Evolutionary conservation across 2,113 vertebrate genomes (phyloP).

Genomic region (Corythornis cristatus): DNA sequence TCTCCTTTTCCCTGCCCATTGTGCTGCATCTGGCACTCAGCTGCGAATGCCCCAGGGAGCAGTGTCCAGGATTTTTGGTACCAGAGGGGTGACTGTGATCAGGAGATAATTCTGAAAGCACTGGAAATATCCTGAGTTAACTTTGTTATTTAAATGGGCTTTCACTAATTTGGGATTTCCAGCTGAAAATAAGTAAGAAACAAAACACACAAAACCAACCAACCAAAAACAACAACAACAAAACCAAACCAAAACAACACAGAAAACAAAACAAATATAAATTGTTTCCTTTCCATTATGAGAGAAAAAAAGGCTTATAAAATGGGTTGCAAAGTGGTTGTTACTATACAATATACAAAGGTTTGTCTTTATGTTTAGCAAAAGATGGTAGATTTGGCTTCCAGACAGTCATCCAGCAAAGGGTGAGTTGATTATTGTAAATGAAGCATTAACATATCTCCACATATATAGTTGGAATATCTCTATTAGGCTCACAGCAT

Average conservation of each 20-base stretch:
- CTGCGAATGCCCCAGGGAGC: neutral
- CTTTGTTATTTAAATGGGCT: neutral
- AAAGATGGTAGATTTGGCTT: neutral
- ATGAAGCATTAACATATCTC: neutral
- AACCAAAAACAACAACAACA: too few relatives aligned
- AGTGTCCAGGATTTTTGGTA: neutral
- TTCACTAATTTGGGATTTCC: neutral
- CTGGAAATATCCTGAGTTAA: neutral
- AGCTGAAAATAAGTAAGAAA: neutral
- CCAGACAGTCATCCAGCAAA: neutral
- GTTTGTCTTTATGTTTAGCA: neutral
- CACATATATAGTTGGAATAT: rapidly evolving
- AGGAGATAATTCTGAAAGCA: neutral
- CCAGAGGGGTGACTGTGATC: neutral
- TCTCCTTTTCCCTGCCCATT: too few relatives aligned
- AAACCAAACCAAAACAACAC: too few relatives aligned
- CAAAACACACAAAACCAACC: too few relatives aligned
- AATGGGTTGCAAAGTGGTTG: neutral
- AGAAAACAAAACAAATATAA: neutral
- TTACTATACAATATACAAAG: neutral
- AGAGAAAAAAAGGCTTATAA: neutral
- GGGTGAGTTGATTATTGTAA: neutral
- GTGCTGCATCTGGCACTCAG: too few relatives aligned
- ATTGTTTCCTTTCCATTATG: neutral
- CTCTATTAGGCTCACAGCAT: neutral